These are phyloP conservation scores for Cremastinae sp. DNA, from an alignment of 2,888 invertebrate species.

Conservation along the genomic window DNA sequence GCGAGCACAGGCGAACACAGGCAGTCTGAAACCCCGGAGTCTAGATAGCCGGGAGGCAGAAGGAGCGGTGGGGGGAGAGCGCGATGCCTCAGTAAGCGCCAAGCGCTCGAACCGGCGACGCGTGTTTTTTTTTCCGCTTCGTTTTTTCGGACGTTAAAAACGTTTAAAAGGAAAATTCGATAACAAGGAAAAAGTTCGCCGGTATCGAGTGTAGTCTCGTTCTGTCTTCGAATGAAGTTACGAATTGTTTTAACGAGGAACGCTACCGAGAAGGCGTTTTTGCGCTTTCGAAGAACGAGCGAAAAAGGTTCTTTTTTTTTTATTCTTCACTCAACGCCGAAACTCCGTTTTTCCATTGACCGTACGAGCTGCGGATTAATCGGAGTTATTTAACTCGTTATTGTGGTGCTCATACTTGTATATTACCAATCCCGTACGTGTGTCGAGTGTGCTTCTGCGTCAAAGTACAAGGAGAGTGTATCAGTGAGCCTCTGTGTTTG, in stretches of 20 bases:
- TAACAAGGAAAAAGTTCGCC: neutral
- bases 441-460: slow-evolving; percentile 3
- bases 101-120: slow-evolving; percentile 69
- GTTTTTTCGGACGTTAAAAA: slow-evolving; percentile 9
- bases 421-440: neutral
- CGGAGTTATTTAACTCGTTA: slow-evolving; percentile 30
- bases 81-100: slow-evolving; percentile 72
- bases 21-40: slow-evolving; percentile 50
- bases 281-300: slow-evolving; percentile 2
- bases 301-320: slow-evolving; percentile 19
- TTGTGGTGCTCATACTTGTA: slow-evolving; percentile 24
- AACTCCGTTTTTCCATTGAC: slow-evolving; percentile 37
- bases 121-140: slow-evolving; percentile 52
- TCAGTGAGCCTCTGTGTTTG: slow-evolving; percentile 9
- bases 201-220: neutral
- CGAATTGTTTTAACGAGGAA: neutral
- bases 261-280: neutral
- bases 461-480: neutral
- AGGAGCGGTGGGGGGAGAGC: slow-evolving; percentile 61
- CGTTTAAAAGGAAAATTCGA: neutral
- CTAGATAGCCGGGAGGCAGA: slow-evolving; percentile 41
- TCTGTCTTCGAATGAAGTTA: too few relatives aligned
- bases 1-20: slow-evolving; percentile 15
- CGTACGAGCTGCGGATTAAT: slow-evolving; percentile 54
- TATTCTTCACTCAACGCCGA: neutral